phyloP scores from a whole-genome alignment of 2,888 invertebrate species.

The Desoria tigrina region DNA sequence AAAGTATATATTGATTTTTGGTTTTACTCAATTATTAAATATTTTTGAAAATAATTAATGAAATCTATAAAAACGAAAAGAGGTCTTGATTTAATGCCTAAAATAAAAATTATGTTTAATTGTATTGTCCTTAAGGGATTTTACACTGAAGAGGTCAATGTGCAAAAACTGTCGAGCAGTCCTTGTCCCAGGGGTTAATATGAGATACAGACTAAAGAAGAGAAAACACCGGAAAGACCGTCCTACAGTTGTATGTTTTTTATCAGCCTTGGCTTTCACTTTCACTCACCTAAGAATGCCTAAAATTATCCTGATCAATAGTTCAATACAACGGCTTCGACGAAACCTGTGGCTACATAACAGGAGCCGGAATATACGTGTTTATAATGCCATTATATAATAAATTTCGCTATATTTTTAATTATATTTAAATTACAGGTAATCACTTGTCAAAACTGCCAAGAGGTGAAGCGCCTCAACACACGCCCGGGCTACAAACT shows the following conservation, averaged over 20 bases:
- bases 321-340: no score
- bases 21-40: neutral
- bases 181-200: conserved; percentile 42
- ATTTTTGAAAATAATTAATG: neutral
- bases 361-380: no score
- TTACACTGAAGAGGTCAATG: conserved; percentile 48
- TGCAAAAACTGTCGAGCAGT: conserved; percentile 44
- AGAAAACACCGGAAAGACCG: conserved; percentile 36
- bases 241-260: conserved; percentile 37
- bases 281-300: no score
- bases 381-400: no score
- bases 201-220: conserved; percentile 38
- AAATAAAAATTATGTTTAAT: no score
- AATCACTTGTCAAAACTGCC: conserved; percentile 24
- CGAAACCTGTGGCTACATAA: no score
- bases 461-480: conserved; percentile 21
- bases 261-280: no score
- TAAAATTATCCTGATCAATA: no score
- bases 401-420: neutral
- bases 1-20: conserved; percentile 34
- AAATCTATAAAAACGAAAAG: no score
- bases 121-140: conserved; percentile 36
- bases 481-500: conserved; percentile 23
- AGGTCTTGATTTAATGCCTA: no score
- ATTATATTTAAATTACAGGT: conserved; percentile 18